These are phyloP conservation scores for Phoenicopterus ruber DNA, from an alignment of 2,113 vertebrate species.

Conservation along the genomic window DNA sequence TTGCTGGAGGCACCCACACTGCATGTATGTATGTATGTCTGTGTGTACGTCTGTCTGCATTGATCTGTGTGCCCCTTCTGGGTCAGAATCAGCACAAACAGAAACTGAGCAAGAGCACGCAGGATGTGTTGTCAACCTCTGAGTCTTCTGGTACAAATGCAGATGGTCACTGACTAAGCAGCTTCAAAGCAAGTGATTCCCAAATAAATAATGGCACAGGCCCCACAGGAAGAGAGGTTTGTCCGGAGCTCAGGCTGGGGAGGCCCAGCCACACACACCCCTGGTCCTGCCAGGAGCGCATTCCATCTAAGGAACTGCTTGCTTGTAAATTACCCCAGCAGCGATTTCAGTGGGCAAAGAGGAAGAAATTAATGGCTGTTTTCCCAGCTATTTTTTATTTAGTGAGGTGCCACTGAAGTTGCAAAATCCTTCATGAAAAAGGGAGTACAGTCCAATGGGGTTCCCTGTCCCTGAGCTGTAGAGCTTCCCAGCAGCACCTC, in stretches of 20 bases:
- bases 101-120: neutral
- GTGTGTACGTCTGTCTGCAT: rapidly evolving
- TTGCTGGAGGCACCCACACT: neutral
- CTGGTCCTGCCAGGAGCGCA: neutral
- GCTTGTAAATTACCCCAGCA: neutral
- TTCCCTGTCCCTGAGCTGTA: neutral
- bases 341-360: neutral
- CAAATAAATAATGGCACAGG: neutral
- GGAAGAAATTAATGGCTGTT: neutral
- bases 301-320: neutral
- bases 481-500: neutral
- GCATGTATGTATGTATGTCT: rapidly evolving
- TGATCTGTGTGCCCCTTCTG: neutral
- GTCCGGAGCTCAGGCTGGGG: neutral
- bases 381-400: neutral
- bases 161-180: neutral
- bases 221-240: neutral
- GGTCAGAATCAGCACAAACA: neutral
- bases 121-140: neutral
- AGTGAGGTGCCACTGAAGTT: neutral
- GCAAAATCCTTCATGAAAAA: neutral
- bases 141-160: neutral
- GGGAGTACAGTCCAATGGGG: neutral
- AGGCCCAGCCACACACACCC: rapidly evolving
- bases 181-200: neutral